phyloP scores from a whole-genome alignment of 30 jellyfish, hydroid and myxozoan species.

The Morbakka virulenta region DNA sequence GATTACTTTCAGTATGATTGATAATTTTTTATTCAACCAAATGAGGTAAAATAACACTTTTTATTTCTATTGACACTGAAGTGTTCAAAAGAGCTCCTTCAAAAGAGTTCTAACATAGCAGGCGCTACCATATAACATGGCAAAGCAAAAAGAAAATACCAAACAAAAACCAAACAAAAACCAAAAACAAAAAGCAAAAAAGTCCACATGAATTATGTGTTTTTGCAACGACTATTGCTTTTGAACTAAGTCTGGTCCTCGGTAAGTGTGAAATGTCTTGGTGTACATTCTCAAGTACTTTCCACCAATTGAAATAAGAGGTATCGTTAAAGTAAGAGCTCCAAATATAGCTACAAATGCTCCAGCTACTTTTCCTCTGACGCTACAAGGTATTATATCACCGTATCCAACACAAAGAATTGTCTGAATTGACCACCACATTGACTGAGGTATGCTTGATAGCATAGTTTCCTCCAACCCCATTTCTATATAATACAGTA shows the following conservation, averaged over 20 bases:
- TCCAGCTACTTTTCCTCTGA: slow-evolving; percentile 58
- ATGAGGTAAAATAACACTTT: too few relatives aligned
- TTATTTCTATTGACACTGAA: too few relatives aligned
- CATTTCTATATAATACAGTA: slow-evolving; percentile 66
- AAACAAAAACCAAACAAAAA: too few relatives aligned
- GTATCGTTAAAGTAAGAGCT: slow-evolving; percentile 83
- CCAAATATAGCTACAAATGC: slow-evolving; percentile 83
- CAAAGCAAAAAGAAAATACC: too few relatives aligned
- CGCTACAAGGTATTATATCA: slow-evolving; percentile 78
- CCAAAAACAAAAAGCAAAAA: too few relatives aligned
- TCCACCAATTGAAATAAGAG: slow-evolving; percentile 83
- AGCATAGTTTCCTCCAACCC: slow-evolving; percentile 33
- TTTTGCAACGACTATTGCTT: too few relatives aligned
- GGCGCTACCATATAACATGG: too few relatives aligned
- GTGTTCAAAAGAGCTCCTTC: too few relatives aligned
- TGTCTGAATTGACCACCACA: slow-evolving; percentile 97
- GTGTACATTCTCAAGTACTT: slow-evolving; percentile 60
- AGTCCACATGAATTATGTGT: too few relatives aligned
- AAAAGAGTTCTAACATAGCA: too few relatives aligned
- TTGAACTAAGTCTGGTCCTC: slow-evolving; percentile 39
- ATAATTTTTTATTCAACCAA: too few relatives aligned
- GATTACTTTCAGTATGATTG: too few relatives aligned
- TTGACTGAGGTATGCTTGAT: slow-evolving; percentile 80
- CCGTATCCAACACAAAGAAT: slow-evolving; percentile 89
- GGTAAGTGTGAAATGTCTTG: slow-evolving; percentile 45